These are phyloP conservation scores for Dusona sp. DNA, from an alignment of 2,888 invertebrate species.

Conservation along the genomic window DNA sequence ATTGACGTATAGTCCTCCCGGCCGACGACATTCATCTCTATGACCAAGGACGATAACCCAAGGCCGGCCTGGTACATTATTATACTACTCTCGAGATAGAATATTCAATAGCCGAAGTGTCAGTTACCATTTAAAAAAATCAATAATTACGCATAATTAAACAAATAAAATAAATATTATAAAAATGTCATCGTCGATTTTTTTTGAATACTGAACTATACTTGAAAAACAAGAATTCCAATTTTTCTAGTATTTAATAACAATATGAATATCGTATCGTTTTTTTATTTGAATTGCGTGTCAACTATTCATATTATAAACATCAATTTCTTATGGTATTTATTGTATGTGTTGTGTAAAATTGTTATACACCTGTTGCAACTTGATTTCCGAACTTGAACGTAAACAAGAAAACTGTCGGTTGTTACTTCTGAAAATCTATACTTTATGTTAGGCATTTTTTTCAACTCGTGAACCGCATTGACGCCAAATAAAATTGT, in stretches of 20 bases:
- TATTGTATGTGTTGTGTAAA: not conserved
- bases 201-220: not conserved
- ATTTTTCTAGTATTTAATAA: too few relatives aligned
- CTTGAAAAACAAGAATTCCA: too few relatives aligned
- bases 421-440: too few relatives aligned
- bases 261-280: too few relatives aligned
- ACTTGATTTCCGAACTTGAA: not conserved
- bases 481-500: too few relatives aligned
- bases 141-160: not conserved
- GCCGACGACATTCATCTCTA: slow-evolving; percentile 40
- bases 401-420: slow-evolving; percentile 14
- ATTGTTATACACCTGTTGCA: not conserved
- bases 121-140: not conserved
- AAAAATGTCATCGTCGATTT: not conserved
- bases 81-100: not conserved
- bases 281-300: too few relatives aligned
- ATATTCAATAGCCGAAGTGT: not conserved
- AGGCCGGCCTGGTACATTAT: slow-evolving; percentile 8
- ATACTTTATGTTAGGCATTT: too few relatives aligned
- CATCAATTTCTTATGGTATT: not conserved
- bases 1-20: not conserved
- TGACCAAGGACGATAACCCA: slow-evolving; percentile 42
- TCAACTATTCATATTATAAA: too few relatives aligned
- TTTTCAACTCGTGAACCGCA: too few relatives aligned
- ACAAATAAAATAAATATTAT: not conserved